phyloP scores from a whole-genome alignment of 2,113 vertebrate species.

The Phyllopteryx taeniolatus region DNA sequence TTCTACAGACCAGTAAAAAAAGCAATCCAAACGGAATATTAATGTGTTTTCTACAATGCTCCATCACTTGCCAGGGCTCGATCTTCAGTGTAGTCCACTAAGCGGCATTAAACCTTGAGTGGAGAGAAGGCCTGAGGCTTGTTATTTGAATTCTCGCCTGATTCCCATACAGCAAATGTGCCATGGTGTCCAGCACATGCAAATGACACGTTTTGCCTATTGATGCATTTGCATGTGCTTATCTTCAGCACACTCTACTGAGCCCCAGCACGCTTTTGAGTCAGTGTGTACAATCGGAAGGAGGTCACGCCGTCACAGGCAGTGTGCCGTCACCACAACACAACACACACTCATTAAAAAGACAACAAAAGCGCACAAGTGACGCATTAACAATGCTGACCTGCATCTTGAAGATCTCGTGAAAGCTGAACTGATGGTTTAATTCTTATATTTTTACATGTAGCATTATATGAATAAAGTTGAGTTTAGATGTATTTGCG shows the following conservation, averaged over 20 bases:
- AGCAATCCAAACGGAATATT: too few species aligned
- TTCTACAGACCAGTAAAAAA: too few species aligned
- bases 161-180: slow-evolving; percentile 32
- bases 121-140: neutral
- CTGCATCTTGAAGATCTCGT: neutral
- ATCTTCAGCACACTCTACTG: slow-evolving; percentile 23
- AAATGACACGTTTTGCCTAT: slow-evolving; percentile 34
- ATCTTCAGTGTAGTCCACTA: too few species aligned
- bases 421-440: neutral
- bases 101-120: too few species aligned
- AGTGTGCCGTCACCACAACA: neutral
- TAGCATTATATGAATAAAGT: too few species aligned
- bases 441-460: neutral
- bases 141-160: slow-evolving; percentile 17
- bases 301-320: slow-evolving; percentile 23
- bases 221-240: slow-evolving; percentile 27
- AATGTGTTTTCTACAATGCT: too few species aligned
- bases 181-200: slow-evolving; percentile 36
- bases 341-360: neutral
- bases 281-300: slow-evolving; percentile 24
- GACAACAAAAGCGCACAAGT: neutral
- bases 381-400: neutral
- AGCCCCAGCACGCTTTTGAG: neutral
- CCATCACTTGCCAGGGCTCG: too few species aligned
- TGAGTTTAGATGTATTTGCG: neutral